Evolutionary conservation across 2,888 invertebrate species (phyloP), one percentile per base, ranked within the genome.

Genomic region (Hypomecis punctinalis): DNA sequence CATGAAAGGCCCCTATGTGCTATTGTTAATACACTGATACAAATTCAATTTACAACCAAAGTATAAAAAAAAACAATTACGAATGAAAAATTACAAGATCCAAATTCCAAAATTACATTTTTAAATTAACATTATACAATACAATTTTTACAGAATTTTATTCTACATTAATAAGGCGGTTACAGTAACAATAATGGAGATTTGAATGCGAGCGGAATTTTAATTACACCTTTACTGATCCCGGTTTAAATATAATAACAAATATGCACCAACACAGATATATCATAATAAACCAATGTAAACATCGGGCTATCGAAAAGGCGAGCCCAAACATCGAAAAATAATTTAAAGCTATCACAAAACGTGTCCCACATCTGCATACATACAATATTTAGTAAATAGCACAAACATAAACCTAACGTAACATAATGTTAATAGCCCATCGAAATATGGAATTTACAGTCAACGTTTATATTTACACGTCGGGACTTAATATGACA

Each of bases 341-440:
- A 91, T 90, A 91, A 91, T 90, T 92, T 93, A 92, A 91, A 91
- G 91, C 90, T 88, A 90, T 90, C 84, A 86, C 84, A 56, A 83
- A 84, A 84, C 82, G 81, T 81, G 78, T 80, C 70, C 73, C 73
- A 73, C 66, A 74, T 70, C 72, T 75, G 69, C 74, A 71, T 69
- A 74, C 52, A 66, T 69, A 72, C 67, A 68, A 66, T 54, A 63
- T 59, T 73, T 76, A 76, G 73, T 72, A 73, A 73, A 66, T 70
- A 73, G 68, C 66, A 72, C 72, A 70, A 66, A 70, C 67, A 71
- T 73, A 70, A 64, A 69, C 68, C 66, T 71, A 68, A 68, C 67
- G 51, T 68, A 72, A 74, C 61, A 61, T 69, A 71, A 53, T 61
- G 61, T 68, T 74, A 77, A 76, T 76, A 79, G 76, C 76, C 70